A percentile compares a stretch with the other conserved stretches of the same genome.
These are phyloP conservation scores for Perizoma flavofasciatum DNA, from an alignment of 2,888 invertebrate species.

Conservation along the genomic window DNA sequence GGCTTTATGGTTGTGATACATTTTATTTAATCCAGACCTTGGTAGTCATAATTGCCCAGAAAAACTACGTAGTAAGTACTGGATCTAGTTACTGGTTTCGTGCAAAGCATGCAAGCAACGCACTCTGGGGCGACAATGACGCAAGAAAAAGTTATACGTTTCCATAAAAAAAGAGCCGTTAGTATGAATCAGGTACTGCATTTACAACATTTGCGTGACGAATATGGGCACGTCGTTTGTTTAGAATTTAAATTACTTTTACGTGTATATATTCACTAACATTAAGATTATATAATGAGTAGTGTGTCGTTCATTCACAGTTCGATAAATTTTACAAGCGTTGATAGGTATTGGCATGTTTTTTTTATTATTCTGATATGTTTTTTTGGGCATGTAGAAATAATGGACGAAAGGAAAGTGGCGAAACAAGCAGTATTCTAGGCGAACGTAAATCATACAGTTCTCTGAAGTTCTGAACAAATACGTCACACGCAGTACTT, in stretches of 20 bases:
- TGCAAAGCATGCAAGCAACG: slow-evolving; percentile 4
- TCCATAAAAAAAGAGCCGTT: slow-evolving; percentile 26
- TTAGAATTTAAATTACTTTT: slow-evolving; percentile 26
- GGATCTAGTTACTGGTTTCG: slow-evolving; percentile 9
- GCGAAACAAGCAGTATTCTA: too few species aligned
- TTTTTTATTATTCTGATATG: too few species aligned
- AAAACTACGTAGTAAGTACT: background rate
- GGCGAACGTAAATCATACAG: too few species aligned
- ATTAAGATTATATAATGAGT: background rate
- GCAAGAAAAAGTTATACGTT: slow-evolving; percentile 45
- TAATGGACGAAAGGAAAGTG: too few species aligned
- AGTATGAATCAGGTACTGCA: slow-evolving; percentile 20
- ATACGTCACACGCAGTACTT: too few species aligned
- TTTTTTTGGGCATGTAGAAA: too few species aligned
- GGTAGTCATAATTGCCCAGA: too few species aligned
- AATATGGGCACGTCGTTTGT: slow-evolving; percentile 31
- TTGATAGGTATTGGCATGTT: too few species aligned
- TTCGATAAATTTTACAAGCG: too few species aligned
- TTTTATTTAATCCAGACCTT: too few species aligned
- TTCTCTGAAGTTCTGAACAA: too few species aligned
- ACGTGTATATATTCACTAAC: slow-evolving; percentile 18
- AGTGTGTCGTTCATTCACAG: background rate
- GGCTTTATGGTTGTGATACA: too few species aligned
- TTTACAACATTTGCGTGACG: slow-evolving; percentile 26
- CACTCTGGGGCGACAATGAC: slow-evolving; percentile 46